Base-by-base conservation (phyloP, 2,888 invertebrate species). In the Trissolcus brochymenae region DNA sequence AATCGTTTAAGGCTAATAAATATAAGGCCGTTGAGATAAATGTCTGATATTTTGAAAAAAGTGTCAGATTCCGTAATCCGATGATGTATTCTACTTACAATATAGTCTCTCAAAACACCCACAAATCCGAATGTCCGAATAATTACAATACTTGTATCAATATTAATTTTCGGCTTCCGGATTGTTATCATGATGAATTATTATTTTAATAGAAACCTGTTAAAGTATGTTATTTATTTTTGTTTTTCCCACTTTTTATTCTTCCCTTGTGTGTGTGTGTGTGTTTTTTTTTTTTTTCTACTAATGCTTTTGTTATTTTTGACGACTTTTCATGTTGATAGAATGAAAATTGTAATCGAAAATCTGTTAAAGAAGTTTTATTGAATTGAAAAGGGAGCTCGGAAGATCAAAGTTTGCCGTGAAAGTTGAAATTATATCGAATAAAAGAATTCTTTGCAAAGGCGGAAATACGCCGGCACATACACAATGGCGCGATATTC, bases 361-460 rank as follows among this genome's bases (percentile, higher is more conserved):
- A 35, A 35, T 35, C 46, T 46, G 46, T 46, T 46, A 46, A 46
- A 46, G 46, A 46, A 46, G 46, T 68, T 65, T 77, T 77, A 77
- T 73, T 77, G 73, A 73, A 77, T 76, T 76, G 62, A 67, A 55
- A 76, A 72, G 67, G 72, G 70, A 70, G 65, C 41, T 35, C 17
- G 43, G 41, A 46, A 62, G 71, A 76, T 76, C 76, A 71, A 76
- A 71, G 76, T 76, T 76, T 76, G 66, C 53, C 70, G 76, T 59
- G 76, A 64, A 76, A 76, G 70, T 71, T 71, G 53, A 51, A 76
- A 76, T 76, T 60, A 70, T 35, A 16, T 71, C 76, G 76, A 60
- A 64, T 55, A 72, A 72, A 76, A 64, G 67, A 53, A 72, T 62
- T 17, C 46, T 51, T 35, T 43, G 56, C 43, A 55, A 54, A 57